Percentiles rank a stretch among this genome's conserved stretches.
Evolutionary conservation across 2,797 vertebrate genomes (phyloP).

Genomic region (Lophius americanus): DNA sequence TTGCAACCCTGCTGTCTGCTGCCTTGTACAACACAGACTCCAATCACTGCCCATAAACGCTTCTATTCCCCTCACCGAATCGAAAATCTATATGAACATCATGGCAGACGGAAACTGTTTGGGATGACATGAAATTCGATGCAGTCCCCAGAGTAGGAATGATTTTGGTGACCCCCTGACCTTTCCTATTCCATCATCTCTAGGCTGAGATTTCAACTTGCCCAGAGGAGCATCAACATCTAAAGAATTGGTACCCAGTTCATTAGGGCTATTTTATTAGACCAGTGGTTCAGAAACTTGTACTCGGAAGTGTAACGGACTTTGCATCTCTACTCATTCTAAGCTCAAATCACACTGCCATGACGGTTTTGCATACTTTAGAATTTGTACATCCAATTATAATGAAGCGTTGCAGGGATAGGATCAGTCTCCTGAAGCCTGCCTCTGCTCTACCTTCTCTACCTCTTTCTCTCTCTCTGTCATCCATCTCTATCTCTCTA

Average conservation of each 20-base stretch:
- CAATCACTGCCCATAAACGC: not conserved
- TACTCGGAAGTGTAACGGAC: not conserved
- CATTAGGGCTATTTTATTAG: no score
- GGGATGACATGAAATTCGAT: not conserved
- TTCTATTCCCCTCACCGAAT: no score
- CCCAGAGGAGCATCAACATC: not conserved
- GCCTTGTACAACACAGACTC: no score
- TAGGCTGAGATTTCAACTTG: not conserved
- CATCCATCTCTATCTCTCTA: constrained; percentile 64
- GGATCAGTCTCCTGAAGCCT: constrained; percentile 11
- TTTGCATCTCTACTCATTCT: not conserved
- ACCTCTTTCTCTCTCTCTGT: constrained; percentile 37
- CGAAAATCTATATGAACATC: not conserved
- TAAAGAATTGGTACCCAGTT: no score
- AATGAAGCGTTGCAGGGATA: constrained; percentile 18
- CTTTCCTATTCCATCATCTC: not conserved
- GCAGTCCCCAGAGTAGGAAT: not conserved
- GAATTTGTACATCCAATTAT: constrained; percentile 20
- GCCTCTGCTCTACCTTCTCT: not conserved
- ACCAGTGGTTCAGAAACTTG: no score
- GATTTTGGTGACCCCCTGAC: not conserved
- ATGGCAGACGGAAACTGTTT: not conserved
- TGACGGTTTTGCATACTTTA: constrained; percentile 5
- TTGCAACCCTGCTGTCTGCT: no score
- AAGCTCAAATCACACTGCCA: not conserved